Conservation (phyloP, 1,140 invertebrate species). For the Heterodera schachtii region DNA sequence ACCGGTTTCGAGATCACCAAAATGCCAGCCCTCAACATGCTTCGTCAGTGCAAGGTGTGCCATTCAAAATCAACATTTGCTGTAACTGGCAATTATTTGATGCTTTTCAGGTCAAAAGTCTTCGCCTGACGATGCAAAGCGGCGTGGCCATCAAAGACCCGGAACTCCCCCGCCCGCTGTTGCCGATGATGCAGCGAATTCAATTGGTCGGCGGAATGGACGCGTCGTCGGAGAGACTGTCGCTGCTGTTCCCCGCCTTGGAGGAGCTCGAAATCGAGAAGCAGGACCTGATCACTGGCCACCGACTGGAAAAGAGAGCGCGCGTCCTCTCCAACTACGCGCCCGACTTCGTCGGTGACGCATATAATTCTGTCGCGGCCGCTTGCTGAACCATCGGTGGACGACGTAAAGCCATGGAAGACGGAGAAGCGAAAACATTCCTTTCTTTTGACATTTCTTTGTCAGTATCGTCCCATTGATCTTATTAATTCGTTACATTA, state of each 20-base stretch:
- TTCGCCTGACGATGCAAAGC: conserved; percentile 57
- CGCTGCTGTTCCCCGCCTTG: conserved; percentile 47
- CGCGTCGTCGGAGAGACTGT: conserved; percentile 27
- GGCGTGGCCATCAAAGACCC: conserved; percentile 43
- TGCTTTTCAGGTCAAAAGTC: conserved; percentile 42
- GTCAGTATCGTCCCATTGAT: too few relatives aligned
- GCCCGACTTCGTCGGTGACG: conserved; percentile 16
- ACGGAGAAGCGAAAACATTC: not conserved
- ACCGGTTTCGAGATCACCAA: conserved; percentile 50
- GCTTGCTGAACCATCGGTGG: conserved; percentile 5
- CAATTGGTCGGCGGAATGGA: conserved; percentile 49
- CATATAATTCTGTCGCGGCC: conserved; percentile 13
- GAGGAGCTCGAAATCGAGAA: conserved; percentile 43
- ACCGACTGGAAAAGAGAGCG: not conserved
- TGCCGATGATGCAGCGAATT: conserved; percentile 35
- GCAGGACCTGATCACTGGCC: conserved; percentile 45
- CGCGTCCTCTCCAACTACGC: conserved; percentile 16
- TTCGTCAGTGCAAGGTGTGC: conserved; percentile 43
- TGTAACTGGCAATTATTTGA: not conserved
- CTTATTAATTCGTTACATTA: too few relatives aligned
- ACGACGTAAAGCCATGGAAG: too few relatives aligned
- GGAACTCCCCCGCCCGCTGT: conserved; percentile 17
- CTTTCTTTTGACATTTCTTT: not conserved
- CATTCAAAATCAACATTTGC: not conserved
- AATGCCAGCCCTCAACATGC: conserved; percentile 45